Evolutionary conservation across 2,797 vertebrate genomes (phyloP).

Genomic region (Craterocephalus amniculus): DNA sequence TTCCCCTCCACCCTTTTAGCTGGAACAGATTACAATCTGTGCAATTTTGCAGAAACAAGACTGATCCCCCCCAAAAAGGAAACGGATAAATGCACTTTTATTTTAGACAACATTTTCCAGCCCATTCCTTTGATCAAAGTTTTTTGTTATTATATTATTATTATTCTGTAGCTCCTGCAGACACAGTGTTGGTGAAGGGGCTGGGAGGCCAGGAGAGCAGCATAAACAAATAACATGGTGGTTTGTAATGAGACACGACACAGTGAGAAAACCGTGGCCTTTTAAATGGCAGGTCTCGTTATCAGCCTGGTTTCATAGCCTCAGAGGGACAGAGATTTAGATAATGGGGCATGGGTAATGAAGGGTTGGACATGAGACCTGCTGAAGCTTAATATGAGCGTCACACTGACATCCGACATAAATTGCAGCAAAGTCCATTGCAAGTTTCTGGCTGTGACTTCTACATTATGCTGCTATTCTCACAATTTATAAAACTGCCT

Average conservation of each 20-base stretch:
- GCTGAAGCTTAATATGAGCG: slow-evolving; percentile 26
- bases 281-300: slow-evolving; percentile 76
- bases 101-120: slow-evolving; percentile 26
- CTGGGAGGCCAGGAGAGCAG: slow-evolving; percentile 23
- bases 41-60: slow-evolving; percentile 80
- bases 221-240: slow-evolving; percentile 45
- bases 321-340: slow-evolving; percentile 55
- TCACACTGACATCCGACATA: not conserved
- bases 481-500: slow-evolving; percentile 44
- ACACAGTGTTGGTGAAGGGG: slow-evolving; percentile 33
- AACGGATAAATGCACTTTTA: slow-evolving; percentile 37
- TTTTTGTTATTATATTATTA: not conserved
- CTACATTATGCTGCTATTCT: slow-evolving; percentile 12
- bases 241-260: slow-evolving; percentile 66
- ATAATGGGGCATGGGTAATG: slow-evolving; percentile 68
- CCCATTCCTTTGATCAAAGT: slow-evolving; percentile 10
- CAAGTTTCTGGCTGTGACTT: slow-evolving; percentile 14
- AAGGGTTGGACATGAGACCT: slow-evolving; percentile 42
- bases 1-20: slow-evolving; percentile 40
- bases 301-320: slow-evolving; percentile 45
- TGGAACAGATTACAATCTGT: slow-evolving; percentile 81
- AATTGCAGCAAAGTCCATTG: not conserved
- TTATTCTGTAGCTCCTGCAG: not conserved
- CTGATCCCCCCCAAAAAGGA: slow-evolving; percentile 61
- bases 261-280: slow-evolving; percentile 62